Conservation (phyloP, 2,888 invertebrate genomes). For the Dryomyza anilis region DNA sequence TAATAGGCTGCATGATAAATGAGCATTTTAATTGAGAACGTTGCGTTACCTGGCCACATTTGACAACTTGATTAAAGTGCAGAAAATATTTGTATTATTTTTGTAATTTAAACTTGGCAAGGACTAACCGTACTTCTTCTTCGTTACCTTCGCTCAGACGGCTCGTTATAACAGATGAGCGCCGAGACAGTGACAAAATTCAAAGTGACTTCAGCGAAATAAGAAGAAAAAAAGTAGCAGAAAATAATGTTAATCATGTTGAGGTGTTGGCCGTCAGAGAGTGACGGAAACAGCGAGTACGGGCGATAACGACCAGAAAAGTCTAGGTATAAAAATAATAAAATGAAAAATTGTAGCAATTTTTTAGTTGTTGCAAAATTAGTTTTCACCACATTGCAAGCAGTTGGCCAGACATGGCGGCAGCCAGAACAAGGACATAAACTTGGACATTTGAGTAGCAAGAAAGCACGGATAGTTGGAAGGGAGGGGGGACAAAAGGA, state of each 20-base stretch:
- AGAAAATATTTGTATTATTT: no score
- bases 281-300: not conserved
- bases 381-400: conserved; percentile 25
- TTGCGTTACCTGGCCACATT: not conserved
- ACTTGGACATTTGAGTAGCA: not conserved
- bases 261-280: conserved; percentile 16
- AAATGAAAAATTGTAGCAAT: conserved; percentile 26
- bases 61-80: not conserved
- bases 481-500: not conserved
- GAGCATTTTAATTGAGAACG: conserved; percentile 13
- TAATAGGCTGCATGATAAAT: conserved; percentile 27
- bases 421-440: not conserved
- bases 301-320: not conserved
- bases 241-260: no score
- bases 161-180: conserved; percentile 28
- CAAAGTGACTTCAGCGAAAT: not conserved
- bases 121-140: no score
- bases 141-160: no score
- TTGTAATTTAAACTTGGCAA: no score
- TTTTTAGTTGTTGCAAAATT: conserved; percentile 24
- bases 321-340: not conserved
- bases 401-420: conserved; percentile 6
- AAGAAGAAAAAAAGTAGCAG: not conserved
- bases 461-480: not conserved
- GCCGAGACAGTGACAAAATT: conserved; percentile 23